Percentiles rank a stretch among this genome's conserved stretches.
These are phyloP conservation scores for Pteria penguin DNA, from an alignment of 2,888 invertebrate genomes.

Conservation along the genomic window DNA sequence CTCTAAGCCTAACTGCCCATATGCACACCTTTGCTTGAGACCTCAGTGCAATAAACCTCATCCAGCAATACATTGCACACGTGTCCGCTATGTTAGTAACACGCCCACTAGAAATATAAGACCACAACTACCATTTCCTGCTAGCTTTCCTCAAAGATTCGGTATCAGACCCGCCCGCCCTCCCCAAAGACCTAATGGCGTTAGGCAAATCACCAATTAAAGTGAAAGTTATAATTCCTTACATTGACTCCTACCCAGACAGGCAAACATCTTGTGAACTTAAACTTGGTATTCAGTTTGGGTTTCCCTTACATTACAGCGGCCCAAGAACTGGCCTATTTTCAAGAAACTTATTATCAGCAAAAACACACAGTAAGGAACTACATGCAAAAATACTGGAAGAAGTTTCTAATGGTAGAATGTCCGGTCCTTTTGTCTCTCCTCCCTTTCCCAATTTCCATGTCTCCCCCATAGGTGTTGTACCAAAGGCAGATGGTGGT, in stretches of 20 bases:
- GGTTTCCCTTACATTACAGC: neutral
- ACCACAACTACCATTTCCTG: neutral
- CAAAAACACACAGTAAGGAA: neutral
- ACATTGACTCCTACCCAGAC: neutral
- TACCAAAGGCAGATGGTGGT: slow-evolving; percentile 8
- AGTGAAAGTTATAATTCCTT: neutral
- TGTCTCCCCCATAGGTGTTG: slow-evolving; percentile 12
- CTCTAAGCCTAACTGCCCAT: neutral
- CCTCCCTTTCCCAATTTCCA: slow-evolving; percentile 1
- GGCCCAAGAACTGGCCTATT: neutral
- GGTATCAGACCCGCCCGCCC: neutral
- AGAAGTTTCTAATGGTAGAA: neutral
- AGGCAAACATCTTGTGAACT: neutral
- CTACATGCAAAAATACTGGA: neutral
- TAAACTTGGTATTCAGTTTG: neutral
- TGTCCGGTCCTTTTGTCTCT: slow-evolving; percentile 8
- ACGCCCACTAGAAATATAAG: neutral
- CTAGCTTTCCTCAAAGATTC: neutral
- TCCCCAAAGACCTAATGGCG: neutral
- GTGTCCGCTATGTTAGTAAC: too few species aligned
- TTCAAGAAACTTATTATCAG: neutral
- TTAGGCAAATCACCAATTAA: slow-evolving; percentile 15
- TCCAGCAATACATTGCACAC: neutral
- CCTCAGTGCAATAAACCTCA: neutral
- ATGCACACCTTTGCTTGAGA: neutral